Evolutionary conservation across 1,140 invertebrate genomes (phyloP).

Genomic region (Brachystomella parvula): DNA sequence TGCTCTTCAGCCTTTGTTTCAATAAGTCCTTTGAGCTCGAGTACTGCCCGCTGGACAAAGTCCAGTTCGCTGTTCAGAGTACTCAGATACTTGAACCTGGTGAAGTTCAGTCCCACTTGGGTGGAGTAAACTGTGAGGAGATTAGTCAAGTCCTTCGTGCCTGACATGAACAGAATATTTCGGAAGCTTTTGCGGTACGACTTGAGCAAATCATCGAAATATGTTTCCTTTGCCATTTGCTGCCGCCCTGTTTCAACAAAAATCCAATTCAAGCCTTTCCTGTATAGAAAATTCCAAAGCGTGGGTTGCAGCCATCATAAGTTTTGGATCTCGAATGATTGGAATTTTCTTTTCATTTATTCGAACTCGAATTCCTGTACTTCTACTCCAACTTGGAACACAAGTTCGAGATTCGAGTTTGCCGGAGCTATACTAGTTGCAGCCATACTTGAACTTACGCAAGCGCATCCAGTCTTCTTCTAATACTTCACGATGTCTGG

Average conservation of each 20-base stretch:
- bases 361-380: too few species aligned
- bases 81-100: conserved; percentile 27
- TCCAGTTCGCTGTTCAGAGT: conserved; percentile 32
- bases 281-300: background rate
- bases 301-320: background rate
- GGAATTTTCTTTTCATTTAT: background rate
- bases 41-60: background rate
- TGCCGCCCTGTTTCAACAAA: conserved; percentile 11
- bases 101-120: conserved; percentile 29
- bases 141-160: conserved; percentile 15
- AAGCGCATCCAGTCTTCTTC: conserved; percentile 16
- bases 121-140: conserved; percentile 23
- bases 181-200: conserved; percentile 31
- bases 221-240: conserved; percentile 18
- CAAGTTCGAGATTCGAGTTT: too few species aligned
- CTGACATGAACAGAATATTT: conserved; percentile 21
- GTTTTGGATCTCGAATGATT: background rate
- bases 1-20: background rate
- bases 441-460: conserved; percentile 6
- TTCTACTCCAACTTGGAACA: too few species aligned
- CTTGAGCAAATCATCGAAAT: conserved; percentile 22
- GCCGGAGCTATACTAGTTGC: background rate
- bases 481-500: conserved; percentile 14
- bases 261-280: background rate
- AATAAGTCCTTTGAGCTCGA: conserved; percentile 15